phyloP scores from a whole-genome alignment of 2,888 invertebrate genomes.

The Unio pictorum region DNA sequence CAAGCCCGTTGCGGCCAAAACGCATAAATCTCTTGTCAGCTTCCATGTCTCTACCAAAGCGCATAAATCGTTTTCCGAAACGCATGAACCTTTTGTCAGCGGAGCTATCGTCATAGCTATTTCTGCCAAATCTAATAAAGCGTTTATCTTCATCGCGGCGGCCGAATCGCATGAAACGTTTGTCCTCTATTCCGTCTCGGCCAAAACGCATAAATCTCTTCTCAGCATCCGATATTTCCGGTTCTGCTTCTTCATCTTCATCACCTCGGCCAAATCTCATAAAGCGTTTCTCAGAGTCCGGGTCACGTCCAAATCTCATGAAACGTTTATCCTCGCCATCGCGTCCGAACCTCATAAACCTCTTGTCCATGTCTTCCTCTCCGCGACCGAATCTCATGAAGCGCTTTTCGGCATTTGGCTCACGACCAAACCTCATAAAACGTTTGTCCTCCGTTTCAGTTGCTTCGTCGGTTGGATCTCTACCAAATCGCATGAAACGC shows the following conservation, averaged over 20 bases:
- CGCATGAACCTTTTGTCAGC: constrained; percentile 51
- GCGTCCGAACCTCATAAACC: constrained; percentile 53
- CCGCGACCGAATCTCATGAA: constrained; percentile 55
- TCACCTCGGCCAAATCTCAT: constrained; percentile 30
- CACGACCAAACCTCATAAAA: constrained; percentile 55
- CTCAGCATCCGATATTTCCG: constrained; percentile 12
- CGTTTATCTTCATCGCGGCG: constrained; percentile 43
- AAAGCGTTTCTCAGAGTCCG: constrained; percentile 26
- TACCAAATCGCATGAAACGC: constrained; percentile 39
- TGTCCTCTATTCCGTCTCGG: constrained; percentile 26
- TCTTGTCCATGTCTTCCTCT: constrained; percentile 32
- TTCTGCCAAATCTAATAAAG: constrained; percentile 59
- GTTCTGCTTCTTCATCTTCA: constrained; percentile 9
- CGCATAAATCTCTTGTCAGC: constrained; percentile 55
- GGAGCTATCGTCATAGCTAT: constrained; percentile 15
- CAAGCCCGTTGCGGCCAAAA: constrained; percentile 43
- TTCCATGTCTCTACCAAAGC: constrained; percentile 39
- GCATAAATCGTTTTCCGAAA: constrained; percentile 48
- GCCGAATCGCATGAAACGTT: constrained; percentile 45
- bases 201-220: constrained; percentile 61
- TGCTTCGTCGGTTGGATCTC: constrained; percentile 17
- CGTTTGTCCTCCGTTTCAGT: constrained; percentile 36
- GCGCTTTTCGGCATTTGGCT: constrained; percentile 42
- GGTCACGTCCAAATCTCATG: constrained; percentile 42
- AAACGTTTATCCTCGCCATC: constrained; percentile 38